Evolutionary conservation across 2,113 vertebrate species (phyloP), one percentile per base, ranked within the genome.

Genomic region (Oreochromis spilurus): DNA sequence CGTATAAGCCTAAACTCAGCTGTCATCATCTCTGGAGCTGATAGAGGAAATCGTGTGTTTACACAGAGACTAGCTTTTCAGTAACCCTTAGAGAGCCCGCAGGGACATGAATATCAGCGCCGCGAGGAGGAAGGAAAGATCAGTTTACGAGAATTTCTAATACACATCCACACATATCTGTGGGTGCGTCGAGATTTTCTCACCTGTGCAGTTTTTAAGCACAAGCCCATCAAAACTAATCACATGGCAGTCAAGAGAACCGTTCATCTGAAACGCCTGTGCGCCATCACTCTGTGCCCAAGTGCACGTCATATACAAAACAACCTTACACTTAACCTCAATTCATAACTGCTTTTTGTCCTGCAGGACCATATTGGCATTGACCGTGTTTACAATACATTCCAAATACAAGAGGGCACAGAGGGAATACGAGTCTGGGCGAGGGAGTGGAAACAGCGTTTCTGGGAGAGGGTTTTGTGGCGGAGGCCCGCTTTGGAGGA

Each of bases 21-120:
- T 92, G 92, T 95, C 94, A 93, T 91, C 93, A 52, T 88, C 72
- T 88, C 84, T 84, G 2, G 84, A 85, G 82, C 91, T 90, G 94
- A 95, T 85, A 91, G 92, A 93, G 95, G 94, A 95, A 95, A 91
- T 93, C 4, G 83, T 9, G 78, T 96, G 95, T 95, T 96, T 94
- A 93, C 50, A 81, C 81, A 92, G 84, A 89, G 87, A 79, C 86
- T 70, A 84, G 83, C 87, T 91, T 91, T 90, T 94, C 88, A 86
- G 92, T 93, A 94, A 95, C 93, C 91, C 70, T 77, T 34, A 84
- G 83, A 90, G 82, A 86, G 88, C 87, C 94, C 87, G 10, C 29
- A 57, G 93, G 94, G 93, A 87, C 82, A 3, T 79, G 82, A 84
- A 88, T 86, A 95, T 92, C 91, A 88, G 82, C 24, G 57, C 91